phyloP scores from a whole-genome alignment of 2,888 invertebrate species.

The Eudasyphora cyanicolor region DNA sequence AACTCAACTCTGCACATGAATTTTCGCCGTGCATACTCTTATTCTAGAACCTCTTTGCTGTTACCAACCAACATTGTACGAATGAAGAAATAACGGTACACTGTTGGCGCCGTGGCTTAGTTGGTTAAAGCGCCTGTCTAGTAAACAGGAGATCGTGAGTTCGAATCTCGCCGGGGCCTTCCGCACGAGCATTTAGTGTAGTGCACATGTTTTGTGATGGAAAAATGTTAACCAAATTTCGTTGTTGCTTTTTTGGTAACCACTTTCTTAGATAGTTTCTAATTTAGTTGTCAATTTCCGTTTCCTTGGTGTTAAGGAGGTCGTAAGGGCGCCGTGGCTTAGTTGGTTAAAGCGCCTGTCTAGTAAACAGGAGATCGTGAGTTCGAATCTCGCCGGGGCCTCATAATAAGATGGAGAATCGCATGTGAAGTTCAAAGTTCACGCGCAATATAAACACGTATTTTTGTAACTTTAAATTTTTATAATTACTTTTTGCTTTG shows the following conservation, averaged over 20 bases:
- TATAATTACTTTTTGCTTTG: too few species aligned
- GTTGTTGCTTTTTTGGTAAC: too few species aligned
- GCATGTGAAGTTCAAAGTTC: too few species aligned
- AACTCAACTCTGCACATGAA: too few species aligned
- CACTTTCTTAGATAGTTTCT: too few species aligned
- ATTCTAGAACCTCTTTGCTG: not conserved
- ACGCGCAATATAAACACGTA: too few species aligned
- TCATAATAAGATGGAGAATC: too few species aligned
- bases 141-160: conserved; percentile 76
- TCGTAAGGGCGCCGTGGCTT: conserved; percentile 67
- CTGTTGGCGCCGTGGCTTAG: conserved; percentile 67
- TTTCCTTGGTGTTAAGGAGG: too few species aligned
- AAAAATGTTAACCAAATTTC: too few species aligned
- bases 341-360: conserved; percentile 76
- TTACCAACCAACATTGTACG: not conserved
- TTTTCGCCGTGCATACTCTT: not conserved
- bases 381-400: conserved; percentile 76
- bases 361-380: conserved; percentile 76
- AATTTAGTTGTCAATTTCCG: too few species aligned
- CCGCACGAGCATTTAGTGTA: not conserved
- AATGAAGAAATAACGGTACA: not conserved
- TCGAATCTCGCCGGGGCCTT: conserved; percentile 75
- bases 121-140: conserved; percentile 76
- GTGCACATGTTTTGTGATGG: not conserved
- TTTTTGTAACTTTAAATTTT: too few species aligned